Evolutionary conservation across 2,113 vertebrate genomes (phyloP).

Genomic region (Perca flavescens): DNA sequence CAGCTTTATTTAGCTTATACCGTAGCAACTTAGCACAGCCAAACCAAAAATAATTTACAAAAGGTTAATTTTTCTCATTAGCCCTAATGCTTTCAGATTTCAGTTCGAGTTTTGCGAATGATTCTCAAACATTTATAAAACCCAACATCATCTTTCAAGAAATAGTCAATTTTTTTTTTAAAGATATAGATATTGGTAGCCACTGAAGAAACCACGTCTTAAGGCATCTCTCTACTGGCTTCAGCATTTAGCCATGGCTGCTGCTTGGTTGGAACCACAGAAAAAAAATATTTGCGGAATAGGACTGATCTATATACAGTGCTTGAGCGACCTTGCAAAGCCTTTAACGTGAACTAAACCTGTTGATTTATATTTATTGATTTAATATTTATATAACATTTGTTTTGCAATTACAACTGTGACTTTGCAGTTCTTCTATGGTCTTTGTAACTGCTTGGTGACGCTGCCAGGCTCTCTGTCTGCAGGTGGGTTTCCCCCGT

Average conservation of each 20-base stretch:
- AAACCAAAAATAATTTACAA: neutral
- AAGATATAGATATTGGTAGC: neutral
- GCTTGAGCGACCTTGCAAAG: too few relatives aligned
- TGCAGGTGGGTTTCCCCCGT: slow-evolving; percentile 66
- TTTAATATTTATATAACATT: too few relatives aligned
- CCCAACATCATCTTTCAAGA: neutral
- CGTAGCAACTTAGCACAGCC: neutral
- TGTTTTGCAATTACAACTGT: neutral
- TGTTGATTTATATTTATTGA: neutral
- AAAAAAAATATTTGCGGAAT: slow-evolving; percentile 13
- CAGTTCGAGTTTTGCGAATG: too few relatives aligned
- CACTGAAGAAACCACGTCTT: slow-evolving; percentile 8
- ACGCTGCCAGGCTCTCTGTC: slow-evolving; percentile 7
- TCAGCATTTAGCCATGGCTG: slow-evolving; percentile 1
- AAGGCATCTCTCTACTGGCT: neutral
- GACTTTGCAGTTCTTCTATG: neutral
- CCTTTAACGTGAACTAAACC: neutral
- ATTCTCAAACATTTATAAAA: too few relatives aligned
- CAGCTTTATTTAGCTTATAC: neutral
- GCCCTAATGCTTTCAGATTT: too few relatives aligned
- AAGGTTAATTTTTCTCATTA: neutral
- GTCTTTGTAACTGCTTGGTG: neutral
- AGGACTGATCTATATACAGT: neutral
- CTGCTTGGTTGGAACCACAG: slow-evolving; percentile 28
- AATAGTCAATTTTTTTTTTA: neutral